Evolutionary conservation across 2,888 invertebrate genomes (phyloP).

Genomic region (Ommatoiulus sabulosus): DNA sequence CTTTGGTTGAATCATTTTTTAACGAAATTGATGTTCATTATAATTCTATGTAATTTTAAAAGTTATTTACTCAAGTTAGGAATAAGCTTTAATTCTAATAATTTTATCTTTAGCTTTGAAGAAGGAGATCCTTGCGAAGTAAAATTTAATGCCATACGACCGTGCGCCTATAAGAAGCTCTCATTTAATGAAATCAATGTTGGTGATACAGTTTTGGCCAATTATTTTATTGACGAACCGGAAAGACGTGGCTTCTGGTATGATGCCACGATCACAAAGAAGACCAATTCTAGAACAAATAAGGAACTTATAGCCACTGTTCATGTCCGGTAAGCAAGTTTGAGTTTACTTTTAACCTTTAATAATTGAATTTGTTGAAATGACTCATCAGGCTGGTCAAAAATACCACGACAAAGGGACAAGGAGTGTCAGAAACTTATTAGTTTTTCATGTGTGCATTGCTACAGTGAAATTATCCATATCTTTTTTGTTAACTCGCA

Average conservation of each 20-base stretch:
- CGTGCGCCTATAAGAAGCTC: slow-evolving; percentile 74
- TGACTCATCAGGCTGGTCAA: too few relatives aligned
- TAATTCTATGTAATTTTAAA: too few relatives aligned
- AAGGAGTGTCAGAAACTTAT: too few relatives aligned
- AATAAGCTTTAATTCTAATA: neutral
- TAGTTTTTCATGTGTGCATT: too few relatives aligned
- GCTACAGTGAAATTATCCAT: too few relatives aligned
- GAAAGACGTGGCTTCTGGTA: slow-evolving; percentile 79
- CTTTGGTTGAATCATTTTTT: too few relatives aligned
- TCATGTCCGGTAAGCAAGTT: slow-evolving; percentile 16
- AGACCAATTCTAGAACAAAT: slow-evolving; percentile 55
- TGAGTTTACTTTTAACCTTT: neutral
- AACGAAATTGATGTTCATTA: too few relatives aligned
- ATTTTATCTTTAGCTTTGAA: slow-evolving; percentile 60
- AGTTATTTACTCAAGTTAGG: too few relatives aligned
- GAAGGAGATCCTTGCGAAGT: slow-evolving; percentile 64
- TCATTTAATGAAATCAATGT: slow-evolving; percentile 72
- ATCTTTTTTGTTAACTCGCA: neutral
- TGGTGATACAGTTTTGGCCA: slow-evolving; percentile 78
- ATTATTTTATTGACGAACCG: slow-evolving; percentile 79
- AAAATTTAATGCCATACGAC: slow-evolving; percentile 74
- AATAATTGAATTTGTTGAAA: too few relatives aligned
- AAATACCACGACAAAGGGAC: too few relatives aligned
- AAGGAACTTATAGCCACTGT: slow-evolving; percentile 41
- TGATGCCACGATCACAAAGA: slow-evolving; percentile 67